Conservation (phyloP, 2,888 invertebrate genomes). For the Trissonchulus latispiculum region DNA sequence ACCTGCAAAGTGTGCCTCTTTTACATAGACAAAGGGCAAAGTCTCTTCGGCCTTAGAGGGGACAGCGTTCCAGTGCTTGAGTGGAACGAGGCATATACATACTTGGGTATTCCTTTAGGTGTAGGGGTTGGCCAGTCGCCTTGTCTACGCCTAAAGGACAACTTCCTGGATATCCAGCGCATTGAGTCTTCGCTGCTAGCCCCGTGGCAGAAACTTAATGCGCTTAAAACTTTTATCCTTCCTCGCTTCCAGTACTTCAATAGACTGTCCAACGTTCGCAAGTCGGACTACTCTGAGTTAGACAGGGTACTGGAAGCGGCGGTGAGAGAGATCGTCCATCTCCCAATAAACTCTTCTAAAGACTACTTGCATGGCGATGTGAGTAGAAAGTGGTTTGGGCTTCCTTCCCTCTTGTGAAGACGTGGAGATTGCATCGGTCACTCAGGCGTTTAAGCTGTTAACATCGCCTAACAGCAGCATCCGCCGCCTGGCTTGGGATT, state of each 20-base stretch:
- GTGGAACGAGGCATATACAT: neutral
- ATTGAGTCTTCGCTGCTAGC: slow-evolving; percentile 27
- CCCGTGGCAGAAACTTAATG: slow-evolving; percentile 33
- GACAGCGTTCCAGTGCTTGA: neutral
- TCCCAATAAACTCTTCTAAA: slow-evolving; percentile 25
- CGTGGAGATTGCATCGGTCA: slow-evolving; percentile 20
- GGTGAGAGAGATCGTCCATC: slow-evolving; percentile 20
- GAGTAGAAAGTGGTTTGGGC: slow-evolving; percentile 14
- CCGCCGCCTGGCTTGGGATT: neutral
- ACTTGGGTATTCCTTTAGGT: slow-evolving; percentile 1
- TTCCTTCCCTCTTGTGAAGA: slow-evolving; percentile 25
- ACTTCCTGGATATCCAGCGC: slow-evolving; percentile 18
- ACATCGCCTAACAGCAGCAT: neutral
- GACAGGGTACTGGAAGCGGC: slow-evolving; percentile 19
- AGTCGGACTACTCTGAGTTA: slow-evolving; percentile 21
- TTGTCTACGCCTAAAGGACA: neutral
- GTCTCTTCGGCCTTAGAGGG: neutral
- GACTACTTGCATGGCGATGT: slow-evolving; percentile 26
- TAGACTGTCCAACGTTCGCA: slow-evolving; percentile 14
- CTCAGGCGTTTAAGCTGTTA: neutral
- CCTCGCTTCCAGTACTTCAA: slow-evolving; percentile 16
- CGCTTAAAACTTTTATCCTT: slow-evolving; percentile 29
- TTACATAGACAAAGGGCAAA: neutral
- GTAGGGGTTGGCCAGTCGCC: slow-evolving; percentile 8
- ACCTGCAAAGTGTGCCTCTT: slow-evolving; percentile 12